These are phyloP conservation scores for Cherax quadricarinatus DNA, from an alignment of 1,140 invertebrate genomes.

Conservation along the genomic window DNA sequence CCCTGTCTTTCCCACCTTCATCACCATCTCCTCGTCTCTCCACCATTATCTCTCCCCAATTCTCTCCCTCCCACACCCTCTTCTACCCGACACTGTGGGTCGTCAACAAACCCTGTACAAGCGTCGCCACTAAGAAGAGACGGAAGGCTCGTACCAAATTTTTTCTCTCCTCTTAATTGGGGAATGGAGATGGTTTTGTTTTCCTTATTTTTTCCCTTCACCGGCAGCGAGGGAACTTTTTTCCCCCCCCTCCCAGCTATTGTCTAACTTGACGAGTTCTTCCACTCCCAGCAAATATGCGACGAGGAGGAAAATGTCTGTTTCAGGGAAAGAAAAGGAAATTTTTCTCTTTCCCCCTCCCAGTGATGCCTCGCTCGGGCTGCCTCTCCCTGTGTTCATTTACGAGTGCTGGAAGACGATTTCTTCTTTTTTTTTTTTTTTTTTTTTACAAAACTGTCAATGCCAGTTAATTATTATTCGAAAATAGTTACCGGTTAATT, in stretches of 20 bases:
- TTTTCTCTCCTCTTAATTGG: slow-evolving; percentile 53
- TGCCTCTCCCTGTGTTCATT: slow-evolving; percentile 10
- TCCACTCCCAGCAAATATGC: slow-evolving; percentile 23
- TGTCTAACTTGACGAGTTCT: slow-evolving; percentile 20
- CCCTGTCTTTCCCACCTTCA: background rate
- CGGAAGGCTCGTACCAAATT: background rate
- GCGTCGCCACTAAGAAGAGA: slow-evolving; percentile 3
- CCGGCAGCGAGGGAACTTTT: slow-evolving; percentile 27
- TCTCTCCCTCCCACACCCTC: background rate
- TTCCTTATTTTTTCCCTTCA: slow-evolving; percentile 16
- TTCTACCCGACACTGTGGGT: background rate
- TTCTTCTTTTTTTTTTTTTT: background rate
- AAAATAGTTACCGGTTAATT: background rate
- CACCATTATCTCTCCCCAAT: background rate
- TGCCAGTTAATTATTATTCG: slow-evolving; percentile 36
- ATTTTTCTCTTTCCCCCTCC: background rate
- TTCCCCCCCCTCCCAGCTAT: background rate
- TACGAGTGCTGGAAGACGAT: background rate
- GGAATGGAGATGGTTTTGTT: slow-evolving; percentile 52
- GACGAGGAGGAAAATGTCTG: background rate
- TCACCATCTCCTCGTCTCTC: background rate
- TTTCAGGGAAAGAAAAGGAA: background rate
- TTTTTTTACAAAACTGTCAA: background rate
- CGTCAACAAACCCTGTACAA: background rate
- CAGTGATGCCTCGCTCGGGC: background rate